phyloP scores from a whole-genome alignment of 2,888 invertebrate genomes.

The Stomorhina lunata region DNA sequence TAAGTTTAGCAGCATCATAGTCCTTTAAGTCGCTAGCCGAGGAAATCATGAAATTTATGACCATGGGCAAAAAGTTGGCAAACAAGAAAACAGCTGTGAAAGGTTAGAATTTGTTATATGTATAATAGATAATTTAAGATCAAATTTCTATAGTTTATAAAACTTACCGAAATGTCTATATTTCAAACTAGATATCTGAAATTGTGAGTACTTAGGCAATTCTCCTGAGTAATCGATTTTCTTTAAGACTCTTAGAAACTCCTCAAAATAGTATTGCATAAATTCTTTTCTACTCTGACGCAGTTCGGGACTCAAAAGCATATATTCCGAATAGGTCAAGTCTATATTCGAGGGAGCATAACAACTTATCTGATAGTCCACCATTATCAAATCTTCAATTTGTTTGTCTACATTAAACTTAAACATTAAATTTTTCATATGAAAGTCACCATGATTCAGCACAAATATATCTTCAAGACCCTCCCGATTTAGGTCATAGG shows the following conservation, averaged over 20 bases:
- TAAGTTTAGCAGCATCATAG: too few relatives aligned
- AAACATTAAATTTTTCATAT: too few relatives aligned
- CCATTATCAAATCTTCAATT: constrained; percentile 44
- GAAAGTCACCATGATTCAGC: constrained; percentile 74
- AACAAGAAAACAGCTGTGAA: too few relatives aligned
- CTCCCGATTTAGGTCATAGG: not conserved
- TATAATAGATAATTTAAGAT: not conserved
- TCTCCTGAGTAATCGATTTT: constrained; percentile 67
- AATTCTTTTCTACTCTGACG: constrained; percentile 68
- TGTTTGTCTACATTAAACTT: too few relatives aligned
- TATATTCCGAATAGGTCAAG: constrained; percentile 69
- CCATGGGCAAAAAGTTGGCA: too few relatives aligned
- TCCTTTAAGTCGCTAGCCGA: too few relatives aligned
- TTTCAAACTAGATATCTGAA: constrained; percentile 54
- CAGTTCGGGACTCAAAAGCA: constrained; percentile 67
- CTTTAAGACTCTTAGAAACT: constrained; percentile 67
- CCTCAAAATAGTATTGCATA: constrained; percentile 69
- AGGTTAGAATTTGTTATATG: too few relatives aligned
- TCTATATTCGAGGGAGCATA: constrained; percentile 70
- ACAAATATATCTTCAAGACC: constrained; percentile 58
- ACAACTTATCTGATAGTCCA: constrained; percentile 72
- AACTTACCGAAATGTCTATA: constrained; percentile 51
- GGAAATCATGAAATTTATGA: too few relatives aligned
- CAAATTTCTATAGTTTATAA: not conserved
- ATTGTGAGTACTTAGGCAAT: constrained; percentile 66